Percentiles rank a stretch among this genome's conserved stretches.
These are phyloP conservation scores for Ammodytes dubius DNA, from an alignment of 2,113 vertebrate species.

Conservation along the genomic window DNA sequence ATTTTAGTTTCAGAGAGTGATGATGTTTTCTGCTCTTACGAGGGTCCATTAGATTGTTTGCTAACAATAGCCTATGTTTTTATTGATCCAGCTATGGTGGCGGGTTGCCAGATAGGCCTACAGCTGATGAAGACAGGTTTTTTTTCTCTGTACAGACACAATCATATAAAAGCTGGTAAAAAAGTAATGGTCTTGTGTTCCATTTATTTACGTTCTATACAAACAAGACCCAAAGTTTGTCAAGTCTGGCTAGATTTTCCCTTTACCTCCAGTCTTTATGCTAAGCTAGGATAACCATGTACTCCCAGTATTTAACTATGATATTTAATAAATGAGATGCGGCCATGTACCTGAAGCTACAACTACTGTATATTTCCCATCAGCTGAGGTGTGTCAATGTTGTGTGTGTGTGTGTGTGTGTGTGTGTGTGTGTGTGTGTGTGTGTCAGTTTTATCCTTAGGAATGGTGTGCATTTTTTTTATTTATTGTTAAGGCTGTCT, in stretches of 20 bases:
- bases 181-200: no score
- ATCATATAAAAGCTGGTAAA: neutral
- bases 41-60: neutral
- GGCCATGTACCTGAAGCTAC: neutral
- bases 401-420: constrained; percentile 7
- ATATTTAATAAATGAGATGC: neutral
- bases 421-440: constrained; percentile 11
- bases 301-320: no score
- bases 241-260: neutral
- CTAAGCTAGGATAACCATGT: neutral
- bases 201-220: neutral
- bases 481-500: constrained; percentile 33
- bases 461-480: constrained; percentile 31
- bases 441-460: constrained; percentile 35
- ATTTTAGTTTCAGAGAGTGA: neutral
- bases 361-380: neutral
- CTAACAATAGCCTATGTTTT: neutral
- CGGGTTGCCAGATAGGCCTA: neutral
- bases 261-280: no score
- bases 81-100: neutral
- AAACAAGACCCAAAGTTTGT: neutral
- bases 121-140: neutral
- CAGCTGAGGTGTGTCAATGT: neutral
- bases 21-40: neutral
- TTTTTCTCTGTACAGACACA: neutral